Evolutionary conservation across 2,797 vertebrate genomes (phyloP), one percentile per base, ranked within the genome.

Genomic region (Dermochelys coriacea): DNA sequence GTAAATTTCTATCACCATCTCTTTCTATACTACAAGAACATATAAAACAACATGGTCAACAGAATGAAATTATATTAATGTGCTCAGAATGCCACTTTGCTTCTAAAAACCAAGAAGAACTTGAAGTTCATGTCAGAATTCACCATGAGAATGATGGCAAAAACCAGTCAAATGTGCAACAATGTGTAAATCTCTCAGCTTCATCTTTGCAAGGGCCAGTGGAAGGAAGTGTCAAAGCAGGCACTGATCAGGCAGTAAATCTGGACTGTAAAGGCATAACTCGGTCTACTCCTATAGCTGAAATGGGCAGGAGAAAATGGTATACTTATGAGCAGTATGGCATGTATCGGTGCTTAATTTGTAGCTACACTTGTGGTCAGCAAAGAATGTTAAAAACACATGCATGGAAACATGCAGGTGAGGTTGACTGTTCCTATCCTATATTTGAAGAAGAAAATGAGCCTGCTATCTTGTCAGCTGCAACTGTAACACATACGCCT

Each of bases 331-430:
- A 99, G 95, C 99, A 99, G 89, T 99, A 99, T 0, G 99, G 99
- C 52, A 97, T 99, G 98, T 99, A 99, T 95, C 98, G 99, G 6
- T 99, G 99, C 94, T 97, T 99, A 61, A 99, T 99, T 68, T 99
- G 99, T 96, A 99, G 99, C 89, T 99, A 99, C 5, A 99, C 99
- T 50, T 99, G 99, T 68, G 99, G 99, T 84, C 99, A 99, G 97
- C 99, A 99, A 97, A 98, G 99, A 25, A 99, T 99, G 99, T 96
- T 99, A 77, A 99, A 99, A 98, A 99, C 99, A 0, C 99, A 99
- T 0, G 99, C 99, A 2, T 99, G 99, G 99, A 99, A 99, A 92
- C 99, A 99, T 0, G 99, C 99, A 0, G 99, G 99, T 8, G 98
- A 99, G 86, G 99, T 99, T 1, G 99, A 99, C 93, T 99, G 99